Evolutionary conservation across 2,797 vertebrate genomes (phyloP).

Genomic region (Alcedo quadribrachys): DNA sequence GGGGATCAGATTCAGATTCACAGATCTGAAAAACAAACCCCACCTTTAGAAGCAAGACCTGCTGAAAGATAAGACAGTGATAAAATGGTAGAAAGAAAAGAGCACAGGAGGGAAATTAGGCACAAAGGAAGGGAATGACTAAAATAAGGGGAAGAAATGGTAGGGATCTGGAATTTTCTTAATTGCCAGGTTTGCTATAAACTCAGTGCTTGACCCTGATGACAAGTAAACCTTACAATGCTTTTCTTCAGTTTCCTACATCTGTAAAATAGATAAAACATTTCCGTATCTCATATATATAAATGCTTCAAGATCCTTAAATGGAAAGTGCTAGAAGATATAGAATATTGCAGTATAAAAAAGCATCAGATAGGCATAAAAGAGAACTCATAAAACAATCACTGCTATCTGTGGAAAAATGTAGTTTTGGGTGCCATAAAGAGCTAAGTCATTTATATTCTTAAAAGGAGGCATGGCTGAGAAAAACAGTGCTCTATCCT

Average conservation of each 20-base stretch:
- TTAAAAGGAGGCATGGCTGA: background rate
- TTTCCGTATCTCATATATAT: background rate
- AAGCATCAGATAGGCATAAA: background rate
- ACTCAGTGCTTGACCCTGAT: background rate
- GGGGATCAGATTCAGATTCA: background rate
- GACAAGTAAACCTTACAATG: background rate
- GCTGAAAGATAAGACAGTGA: background rate
- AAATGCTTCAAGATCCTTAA: background rate
- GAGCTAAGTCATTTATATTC: background rate
- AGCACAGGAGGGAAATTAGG: background rate
- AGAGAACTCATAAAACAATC: constrained; percentile 9
- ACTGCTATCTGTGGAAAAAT: background rate
- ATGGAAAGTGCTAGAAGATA: background rate
- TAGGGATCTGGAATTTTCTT: background rate
- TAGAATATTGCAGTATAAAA: background rate
- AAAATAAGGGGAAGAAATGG: background rate
- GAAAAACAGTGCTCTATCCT: background rate
- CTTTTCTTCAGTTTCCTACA: background rate
- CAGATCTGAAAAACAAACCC: background rate
- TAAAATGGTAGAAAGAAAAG: background rate
- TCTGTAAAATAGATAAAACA: background rate
- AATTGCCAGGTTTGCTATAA: background rate
- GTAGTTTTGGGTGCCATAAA: background rate
- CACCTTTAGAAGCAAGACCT: background rate
- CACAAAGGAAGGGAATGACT: background rate